These are phyloP conservation scores for Gallinago nigripennis DNA, from an alignment of 2,797 vertebrate genomes.

Conservation along the genomic window DNA sequence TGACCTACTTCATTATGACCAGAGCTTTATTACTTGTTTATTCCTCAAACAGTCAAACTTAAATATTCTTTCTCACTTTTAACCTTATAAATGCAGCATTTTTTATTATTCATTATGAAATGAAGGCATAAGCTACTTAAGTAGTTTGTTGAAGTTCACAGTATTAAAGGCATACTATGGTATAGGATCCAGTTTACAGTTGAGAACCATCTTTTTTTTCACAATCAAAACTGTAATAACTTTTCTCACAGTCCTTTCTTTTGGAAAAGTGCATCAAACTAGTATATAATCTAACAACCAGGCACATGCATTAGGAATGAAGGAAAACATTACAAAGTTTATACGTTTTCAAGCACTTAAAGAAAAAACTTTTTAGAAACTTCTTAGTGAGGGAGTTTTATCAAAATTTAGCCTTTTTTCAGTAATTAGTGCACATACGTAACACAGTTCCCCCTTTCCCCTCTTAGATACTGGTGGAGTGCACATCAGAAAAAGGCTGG, in stretches of 20 bases:
- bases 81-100: neutral
- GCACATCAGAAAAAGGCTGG: neutral
- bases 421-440: neutral
- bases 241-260: neutral
- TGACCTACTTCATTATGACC: slow-evolving; percentile 1
- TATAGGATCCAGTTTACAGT: neutral
- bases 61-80: neutral
- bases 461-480: neutral
- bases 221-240: neutral
- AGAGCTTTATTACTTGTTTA: slow-evolving; percentile 14
- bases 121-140: neutral
- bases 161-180: neutral
- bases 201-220: neutral
- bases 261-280: neutral
- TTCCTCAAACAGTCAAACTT: neutral
- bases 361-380: neutral
- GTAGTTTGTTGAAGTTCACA: neutral
- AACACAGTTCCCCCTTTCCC: accelerated
- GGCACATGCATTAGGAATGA: neutral
- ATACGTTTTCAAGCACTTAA: neutral
- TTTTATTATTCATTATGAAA: neutral
- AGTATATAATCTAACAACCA: neutral
- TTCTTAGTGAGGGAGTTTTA: neutral
- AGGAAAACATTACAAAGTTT: accelerated
- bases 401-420: neutral